A percentile compares a stretch with the other conserved stretches of the same genome.
Evolutionary conservation across 2,113 vertebrate genomes (phyloP).

Genomic region (Gasterosteus nipponicus): DNA sequence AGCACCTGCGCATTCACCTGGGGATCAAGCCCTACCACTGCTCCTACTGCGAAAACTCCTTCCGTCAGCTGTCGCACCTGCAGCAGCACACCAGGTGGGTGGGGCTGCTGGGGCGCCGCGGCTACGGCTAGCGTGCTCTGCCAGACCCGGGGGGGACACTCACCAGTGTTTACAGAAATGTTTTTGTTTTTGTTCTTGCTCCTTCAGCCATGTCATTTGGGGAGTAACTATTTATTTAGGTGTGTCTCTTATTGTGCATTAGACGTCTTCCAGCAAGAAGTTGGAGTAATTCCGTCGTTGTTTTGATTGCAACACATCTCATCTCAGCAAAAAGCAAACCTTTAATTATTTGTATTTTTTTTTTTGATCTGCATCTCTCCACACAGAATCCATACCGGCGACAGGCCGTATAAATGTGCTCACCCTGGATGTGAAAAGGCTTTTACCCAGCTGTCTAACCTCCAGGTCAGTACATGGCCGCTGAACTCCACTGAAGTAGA

Average conservation of each 20-base stretch:
- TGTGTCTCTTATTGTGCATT: neutral
- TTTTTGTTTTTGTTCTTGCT: neutral
- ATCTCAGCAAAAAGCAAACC: neutral
- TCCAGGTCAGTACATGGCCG: slow-evolving; percentile 74
- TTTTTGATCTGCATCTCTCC: neutral
- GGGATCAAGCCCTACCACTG: slow-evolving; percentile 99
- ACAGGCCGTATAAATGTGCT: slow-evolving; percentile 85
- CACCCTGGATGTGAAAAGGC: slow-evolving; percentile 86
- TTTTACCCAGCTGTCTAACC: slow-evolving; percentile 85
- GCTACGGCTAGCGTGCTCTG: neutral
- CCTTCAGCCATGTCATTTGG: neutral
- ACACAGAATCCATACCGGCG: slow-evolving; percentile 84
- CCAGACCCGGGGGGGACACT: too few species aligned
- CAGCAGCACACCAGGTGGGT: slow-evolving; percentile 97
- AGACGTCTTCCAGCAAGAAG: neutral
- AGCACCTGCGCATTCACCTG: slow-evolving; percentile 98
- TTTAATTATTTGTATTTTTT: neutral
- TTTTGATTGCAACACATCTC: neutral
- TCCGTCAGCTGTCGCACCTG: slow-evolving; percentile 96
- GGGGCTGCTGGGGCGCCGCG: neutral
- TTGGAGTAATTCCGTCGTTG: neutral
- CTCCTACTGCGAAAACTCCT: slow-evolving; percentile 98
- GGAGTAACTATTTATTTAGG: neutral
- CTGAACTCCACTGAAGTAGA: neutral
- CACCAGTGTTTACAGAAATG: neutral